These are phyloP conservation scores for Australoheros scitulus DNA, from an alignment of 2,113 vertebrate species.

Conservation along the genomic window DNA sequence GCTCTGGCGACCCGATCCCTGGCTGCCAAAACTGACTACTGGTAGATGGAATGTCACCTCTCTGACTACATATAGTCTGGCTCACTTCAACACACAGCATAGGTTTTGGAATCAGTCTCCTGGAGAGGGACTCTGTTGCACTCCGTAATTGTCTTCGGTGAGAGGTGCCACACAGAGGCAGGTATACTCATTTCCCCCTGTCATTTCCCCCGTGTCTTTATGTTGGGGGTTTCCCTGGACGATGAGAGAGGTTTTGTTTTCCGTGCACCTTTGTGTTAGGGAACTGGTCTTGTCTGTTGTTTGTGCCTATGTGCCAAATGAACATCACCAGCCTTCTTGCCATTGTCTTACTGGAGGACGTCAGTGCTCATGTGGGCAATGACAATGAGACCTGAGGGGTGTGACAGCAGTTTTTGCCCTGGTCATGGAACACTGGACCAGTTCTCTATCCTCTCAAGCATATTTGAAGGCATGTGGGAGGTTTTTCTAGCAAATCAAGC, in stretches of 20 bases:
- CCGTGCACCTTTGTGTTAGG: neutral
- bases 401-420: neutral
- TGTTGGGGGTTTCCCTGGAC: neutral
- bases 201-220: neutral
- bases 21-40: neutral
- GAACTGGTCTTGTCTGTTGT: neutral
- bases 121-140: neutral
- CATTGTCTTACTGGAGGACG: neutral
- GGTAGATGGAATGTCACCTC: neutral
- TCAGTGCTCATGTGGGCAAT: neutral
- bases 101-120: neutral
- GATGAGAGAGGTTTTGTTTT: neutral
- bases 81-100: neutral
- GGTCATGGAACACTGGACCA: neutral
- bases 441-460: neutral
- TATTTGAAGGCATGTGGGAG: neutral
- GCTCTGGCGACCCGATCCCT: neutral
- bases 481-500: no score
- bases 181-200: neutral
- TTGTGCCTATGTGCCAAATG: neutral
- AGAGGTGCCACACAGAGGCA: no score
- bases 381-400: neutral
- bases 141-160: neutral
- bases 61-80: neutral
- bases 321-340: neutral